Percentiles rank a stretch among this genome's conserved stretches.
Evolutionary conservation across 2,888 invertebrate species (phyloP).

Genomic region (Ormia ochracea): DNA sequence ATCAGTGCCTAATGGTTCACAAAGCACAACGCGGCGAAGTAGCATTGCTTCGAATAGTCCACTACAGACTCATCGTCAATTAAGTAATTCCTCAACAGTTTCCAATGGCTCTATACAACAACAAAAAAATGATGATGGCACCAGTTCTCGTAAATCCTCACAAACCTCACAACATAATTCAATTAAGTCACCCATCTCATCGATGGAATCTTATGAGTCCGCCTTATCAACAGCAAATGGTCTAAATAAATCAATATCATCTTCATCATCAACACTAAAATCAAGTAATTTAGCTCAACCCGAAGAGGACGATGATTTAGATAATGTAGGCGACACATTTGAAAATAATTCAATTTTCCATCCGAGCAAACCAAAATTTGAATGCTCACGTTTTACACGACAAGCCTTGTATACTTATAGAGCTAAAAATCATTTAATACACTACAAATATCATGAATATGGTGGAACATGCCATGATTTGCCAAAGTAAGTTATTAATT

Average conservation of each 20-base stretch:
- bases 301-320: slow-evolving; percentile 70
- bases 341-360: slow-evolving; percentile 43
- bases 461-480: slow-evolving; percentile 91
- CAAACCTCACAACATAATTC: slow-evolving; percentile 67
- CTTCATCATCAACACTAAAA: slow-evolving; percentile 70
- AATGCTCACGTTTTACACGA: slow-evolving; percentile 80
- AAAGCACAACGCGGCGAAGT: slow-evolving; percentile 48
- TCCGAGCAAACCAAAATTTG: slow-evolving; percentile 66
- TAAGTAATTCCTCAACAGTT: slow-evolving; percentile 64
- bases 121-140: slow-evolving; percentile 67
- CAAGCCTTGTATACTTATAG: slow-evolving; percentile 86
- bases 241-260: slow-evolving; percentile 65
- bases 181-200: slow-evolving; percentile 67
- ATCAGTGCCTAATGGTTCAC: slow-evolving; percentile 61
- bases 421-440: slow-evolving; percentile 91
- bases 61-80: slow-evolving; percentile 67
- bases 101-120: slow-evolving; percentile 45
- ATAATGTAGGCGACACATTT: slow-evolving; percentile 52
- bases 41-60: slow-evolving; percentile 60
- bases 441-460: slow-evolving; percentile 93
- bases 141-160: slow-evolving; percentile 70
- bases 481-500: slow-evolving; percentile 81
- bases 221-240: slow-evolving; percentile 64
- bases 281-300: slow-evolving; percentile 73
- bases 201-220: slow-evolving; percentile 73